Conservation (phyloP, 2,113 vertebrate species). For the Tragelaphus strepsiceros region DNA sequence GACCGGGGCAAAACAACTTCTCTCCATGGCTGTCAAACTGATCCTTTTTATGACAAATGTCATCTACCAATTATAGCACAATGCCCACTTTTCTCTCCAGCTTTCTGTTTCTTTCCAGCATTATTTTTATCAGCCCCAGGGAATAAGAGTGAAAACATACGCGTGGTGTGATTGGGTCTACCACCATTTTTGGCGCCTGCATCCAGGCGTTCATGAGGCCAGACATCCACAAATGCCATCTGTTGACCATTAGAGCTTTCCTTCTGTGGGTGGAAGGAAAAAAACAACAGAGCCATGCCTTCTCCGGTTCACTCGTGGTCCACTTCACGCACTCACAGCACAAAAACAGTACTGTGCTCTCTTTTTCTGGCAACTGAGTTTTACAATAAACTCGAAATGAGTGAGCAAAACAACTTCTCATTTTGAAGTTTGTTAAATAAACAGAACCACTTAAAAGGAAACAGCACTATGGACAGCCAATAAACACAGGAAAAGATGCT, state of each 20-base stretch:
- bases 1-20: background rate
- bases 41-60: background rate
- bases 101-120: background rate
- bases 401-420: constrained; percentile 27
- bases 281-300: background rate
- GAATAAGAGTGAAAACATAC: background rate
- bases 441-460: constrained; percentile 31
- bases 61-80: background rate
- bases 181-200: background rate
- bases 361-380: background rate
- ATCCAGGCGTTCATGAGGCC: background rate
- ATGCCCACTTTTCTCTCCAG: background rate
- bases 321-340: background rate
- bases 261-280: background rate
- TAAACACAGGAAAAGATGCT: background rate
- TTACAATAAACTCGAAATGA: constrained; percentile 25
- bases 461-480: background rate
- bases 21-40: background rate
- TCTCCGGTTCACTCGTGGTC: background rate
- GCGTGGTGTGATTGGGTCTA: background rate
- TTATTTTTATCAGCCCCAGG: background rate
- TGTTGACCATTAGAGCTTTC: background rate
- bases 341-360: background rate
- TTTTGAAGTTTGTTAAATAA: constrained; percentile 40
- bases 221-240: background rate